These are phyloP conservation scores for Eueremaeus valkanovi DNA, from an alignment of 2,888 invertebrate species.

Conservation along the genomic window DNA sequence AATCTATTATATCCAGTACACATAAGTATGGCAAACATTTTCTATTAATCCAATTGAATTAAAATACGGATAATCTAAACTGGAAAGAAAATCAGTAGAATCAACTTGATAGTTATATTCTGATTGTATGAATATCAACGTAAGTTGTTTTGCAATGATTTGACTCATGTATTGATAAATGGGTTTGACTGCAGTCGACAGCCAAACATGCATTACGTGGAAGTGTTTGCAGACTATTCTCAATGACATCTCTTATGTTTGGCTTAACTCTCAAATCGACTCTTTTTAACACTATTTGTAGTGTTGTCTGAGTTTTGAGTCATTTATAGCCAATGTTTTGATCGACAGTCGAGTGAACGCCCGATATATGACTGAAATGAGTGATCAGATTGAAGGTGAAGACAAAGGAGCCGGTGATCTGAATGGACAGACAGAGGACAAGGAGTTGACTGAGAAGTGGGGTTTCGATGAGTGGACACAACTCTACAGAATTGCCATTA, in stretches of 20 bases:
- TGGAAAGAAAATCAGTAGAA: no score
- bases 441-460: conserved; percentile 49
- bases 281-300: not conserved
- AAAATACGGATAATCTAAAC: no score
- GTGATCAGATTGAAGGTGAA: not conserved
- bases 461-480: conserved; percentile 61
- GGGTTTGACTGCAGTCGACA: not conserved
- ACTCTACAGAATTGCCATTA: conserved; percentile 79
- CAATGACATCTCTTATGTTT: no score
- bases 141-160: no score
- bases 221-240: not conserved
- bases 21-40: no score
- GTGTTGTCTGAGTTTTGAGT: not conserved
- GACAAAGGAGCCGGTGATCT: not conserved
- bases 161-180: no score
- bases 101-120: no score
- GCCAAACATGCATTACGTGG: conserved; percentile 6
- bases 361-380: not conserved
- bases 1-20: no score
- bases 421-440: conserved; percentile 14
- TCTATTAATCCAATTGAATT: no score
- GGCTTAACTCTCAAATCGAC: no score
- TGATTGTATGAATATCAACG: no score
- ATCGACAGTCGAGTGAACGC: not conserved
- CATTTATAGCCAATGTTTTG: not conserved